Conservation (phyloP, 2,113 vertebrate species). For the Grantiella picta region DNA sequence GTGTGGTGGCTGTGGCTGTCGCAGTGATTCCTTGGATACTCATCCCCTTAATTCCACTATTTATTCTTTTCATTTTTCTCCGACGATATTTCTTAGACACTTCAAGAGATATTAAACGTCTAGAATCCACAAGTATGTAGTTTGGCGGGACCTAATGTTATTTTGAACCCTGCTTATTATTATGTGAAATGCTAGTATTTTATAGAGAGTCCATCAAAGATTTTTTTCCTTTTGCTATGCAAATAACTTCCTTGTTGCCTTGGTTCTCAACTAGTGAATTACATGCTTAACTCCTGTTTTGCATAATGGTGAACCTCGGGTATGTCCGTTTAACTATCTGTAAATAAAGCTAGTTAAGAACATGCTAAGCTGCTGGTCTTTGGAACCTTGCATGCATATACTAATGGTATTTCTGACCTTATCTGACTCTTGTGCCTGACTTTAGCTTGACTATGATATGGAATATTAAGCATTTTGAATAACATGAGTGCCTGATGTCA, state of each 20-base stretch:
- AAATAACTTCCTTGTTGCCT: conserved; percentile 23
- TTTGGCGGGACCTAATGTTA: neutral
- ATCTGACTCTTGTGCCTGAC: neutral
- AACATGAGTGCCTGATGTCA: neutral
- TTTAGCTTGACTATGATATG: neutral
- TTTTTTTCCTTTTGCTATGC: neutral
- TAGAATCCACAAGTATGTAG: conserved; percentile 86
- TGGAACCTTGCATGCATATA: neutral
- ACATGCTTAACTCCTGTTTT: neutral
- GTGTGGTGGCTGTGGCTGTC: conserved; percentile 83
- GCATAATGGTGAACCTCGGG: neutral
- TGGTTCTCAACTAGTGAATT: neutral
- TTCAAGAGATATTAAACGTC: conserved; percentile 87
- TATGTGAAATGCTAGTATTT: neutral
- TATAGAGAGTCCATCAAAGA: neutral
- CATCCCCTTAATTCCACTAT: conserved; percentile 81
- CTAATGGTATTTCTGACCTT: neutral
- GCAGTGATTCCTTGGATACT: conserved; percentile 86
- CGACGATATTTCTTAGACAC: conserved; percentile 87
- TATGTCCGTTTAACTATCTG: neutral
- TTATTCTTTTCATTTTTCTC: conserved; percentile 81
- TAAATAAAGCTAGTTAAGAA: neutral
- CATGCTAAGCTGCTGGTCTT: neutral
- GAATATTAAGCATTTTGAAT: neutral
- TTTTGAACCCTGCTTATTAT: neutral